Evolutionary conservation across 2,888 invertebrate genomes (phyloP).

Genomic region (Hydraecia micacea): DNA sequence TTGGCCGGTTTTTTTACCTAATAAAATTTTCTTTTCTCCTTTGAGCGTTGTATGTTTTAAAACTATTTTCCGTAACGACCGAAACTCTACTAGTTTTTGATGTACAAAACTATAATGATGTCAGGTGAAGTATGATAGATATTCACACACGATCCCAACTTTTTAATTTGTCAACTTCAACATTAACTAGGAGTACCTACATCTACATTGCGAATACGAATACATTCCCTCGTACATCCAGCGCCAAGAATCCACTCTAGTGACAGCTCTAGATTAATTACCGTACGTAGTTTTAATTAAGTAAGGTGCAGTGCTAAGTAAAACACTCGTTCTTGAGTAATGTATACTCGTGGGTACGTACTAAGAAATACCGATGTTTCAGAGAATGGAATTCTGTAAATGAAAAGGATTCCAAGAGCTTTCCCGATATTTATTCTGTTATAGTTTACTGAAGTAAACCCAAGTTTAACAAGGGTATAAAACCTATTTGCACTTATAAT

Average conservation of each 20-base stretch:
- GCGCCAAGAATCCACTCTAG: conserved; percentile 52
- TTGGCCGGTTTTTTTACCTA: neutral
- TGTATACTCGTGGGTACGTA: conserved; percentile 17
- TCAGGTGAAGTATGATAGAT: neutral
- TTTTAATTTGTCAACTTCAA: conserved; percentile 50
- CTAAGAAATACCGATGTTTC: conserved; percentile 15
- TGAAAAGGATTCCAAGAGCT: conserved; percentile 6
- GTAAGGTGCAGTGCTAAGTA: conserved; percentile 48
- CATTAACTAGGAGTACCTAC: conserved; percentile 15
- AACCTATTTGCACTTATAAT: conserved; percentile 7
- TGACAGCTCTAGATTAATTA: conserved; percentile 54
- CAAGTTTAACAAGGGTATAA: conserved; percentile 16
- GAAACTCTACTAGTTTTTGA: neutral
- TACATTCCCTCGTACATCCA: conserved; percentile 33
- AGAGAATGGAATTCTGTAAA: conserved; percentile 26
- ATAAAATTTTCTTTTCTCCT: neutral
- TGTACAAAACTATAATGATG: conserved; percentile 6
- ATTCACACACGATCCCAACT: conserved; percentile 6
- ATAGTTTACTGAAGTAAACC: conserved; percentile 15
- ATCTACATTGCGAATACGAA: conserved; percentile 24
- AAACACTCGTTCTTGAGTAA: conserved; percentile 38
- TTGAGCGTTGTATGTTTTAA: neutral
- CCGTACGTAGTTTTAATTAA: conserved; percentile 62
- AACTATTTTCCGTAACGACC: neutral
- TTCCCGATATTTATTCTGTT: conserved; percentile 25